Evolutionary conservation across 1,140 invertebrate species (phyloP).

Genomic region (Drosophila setifemur): DNA sequence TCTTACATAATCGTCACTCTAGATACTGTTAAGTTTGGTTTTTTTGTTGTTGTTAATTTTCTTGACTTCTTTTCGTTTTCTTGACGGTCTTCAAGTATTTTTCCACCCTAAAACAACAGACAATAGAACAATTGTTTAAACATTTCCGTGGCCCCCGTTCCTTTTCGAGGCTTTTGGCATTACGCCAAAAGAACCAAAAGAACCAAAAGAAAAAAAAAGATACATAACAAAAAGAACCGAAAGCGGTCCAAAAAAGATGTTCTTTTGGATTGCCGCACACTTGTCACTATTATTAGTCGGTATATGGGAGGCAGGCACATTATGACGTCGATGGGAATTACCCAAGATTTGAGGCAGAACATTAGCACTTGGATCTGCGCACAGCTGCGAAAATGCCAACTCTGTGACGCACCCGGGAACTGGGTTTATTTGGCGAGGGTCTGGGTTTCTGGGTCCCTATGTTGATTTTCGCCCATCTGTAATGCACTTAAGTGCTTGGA

Average conservation of each 20-base stretch:
- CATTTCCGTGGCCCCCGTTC: slow-evolving; percentile 41
- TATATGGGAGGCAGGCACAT: slow-evolving; percentile 6
- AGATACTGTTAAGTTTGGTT: slow-evolving; percentile 69
- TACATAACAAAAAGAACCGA: slow-evolving; percentile 10
- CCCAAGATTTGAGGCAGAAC: too few relatives aligned
- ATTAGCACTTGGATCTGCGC: slow-evolving; percentile 27
- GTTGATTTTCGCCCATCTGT: background rate
- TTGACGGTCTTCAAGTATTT: slow-evolving; percentile 38
- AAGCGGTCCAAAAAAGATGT: slow-evolving; percentile 23
- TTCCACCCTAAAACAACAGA: slow-evolving; percentile 67
- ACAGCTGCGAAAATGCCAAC: slow-evolving; percentile 46
- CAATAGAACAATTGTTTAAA: slow-evolving; percentile 81
- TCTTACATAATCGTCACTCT: slow-evolving; percentile 80
- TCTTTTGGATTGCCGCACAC: slow-evolving; percentile 11
- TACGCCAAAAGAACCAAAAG: slow-evolving; percentile 42
- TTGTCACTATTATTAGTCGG: slow-evolving; percentile 34
- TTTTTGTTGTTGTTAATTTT: slow-evolving; percentile 30
- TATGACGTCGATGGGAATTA: slow-evolving; percentile 62
- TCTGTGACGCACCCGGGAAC: slow-evolving; percentile 49
- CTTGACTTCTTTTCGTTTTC: slow-evolving; percentile 28
- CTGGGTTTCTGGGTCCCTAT: background rate
- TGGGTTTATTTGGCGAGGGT: slow-evolving; percentile 13
- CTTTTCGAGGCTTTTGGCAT: slow-evolving; percentile 58
- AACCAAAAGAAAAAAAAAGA: slow-evolving; percentile 1
- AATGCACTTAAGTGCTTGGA: too few relatives aligned